Evolutionary conservation across 2,888 invertebrate species (phyloP).

Genomic region (Sphaerophoria rueppellii): DNA sequence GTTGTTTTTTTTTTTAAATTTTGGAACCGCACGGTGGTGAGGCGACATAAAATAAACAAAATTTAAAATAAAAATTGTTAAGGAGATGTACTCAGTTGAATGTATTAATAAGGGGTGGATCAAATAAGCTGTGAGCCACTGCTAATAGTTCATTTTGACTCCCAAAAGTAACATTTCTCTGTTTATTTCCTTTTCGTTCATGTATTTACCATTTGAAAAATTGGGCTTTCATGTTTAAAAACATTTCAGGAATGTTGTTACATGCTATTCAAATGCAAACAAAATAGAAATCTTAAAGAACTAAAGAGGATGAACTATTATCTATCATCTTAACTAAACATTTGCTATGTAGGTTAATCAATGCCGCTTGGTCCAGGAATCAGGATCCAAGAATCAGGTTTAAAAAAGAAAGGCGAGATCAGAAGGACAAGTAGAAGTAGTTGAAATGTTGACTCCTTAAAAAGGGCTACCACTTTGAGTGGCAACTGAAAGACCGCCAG

Average conservation of each 20-base stretch:
- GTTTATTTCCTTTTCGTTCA: neutral
- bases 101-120: no score
- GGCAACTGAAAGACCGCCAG: neutral
- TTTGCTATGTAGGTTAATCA: no score
- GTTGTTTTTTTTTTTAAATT: no score
- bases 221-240: slow-evolving; percentile 13
- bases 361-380: slow-evolving; percentile 44
- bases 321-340: no score
- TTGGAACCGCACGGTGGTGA: no score
- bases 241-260: slow-evolving; percentile 14
- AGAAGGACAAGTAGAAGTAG: slow-evolving; percentile 17
- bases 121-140: no score
- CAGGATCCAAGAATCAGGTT: slow-evolving; percentile 8
- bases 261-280: slow-evolving; percentile 36
- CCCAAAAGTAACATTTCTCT: no score
- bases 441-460: slow-evolving; percentile 64
- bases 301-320: no score
- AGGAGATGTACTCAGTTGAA: no score
- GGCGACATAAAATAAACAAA: no score
- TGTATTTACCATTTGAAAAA: slow-evolving; percentile 13
- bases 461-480: slow-evolving; percentile 57
- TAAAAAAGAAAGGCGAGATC: slow-evolving; percentile 11
- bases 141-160: no score
- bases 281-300: slow-evolving; percentile 30
- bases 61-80: no score